Base-by-base conservation (phyloP, 1,140 invertebrate genomes). In the Medauroidea extradentata region DNA sequence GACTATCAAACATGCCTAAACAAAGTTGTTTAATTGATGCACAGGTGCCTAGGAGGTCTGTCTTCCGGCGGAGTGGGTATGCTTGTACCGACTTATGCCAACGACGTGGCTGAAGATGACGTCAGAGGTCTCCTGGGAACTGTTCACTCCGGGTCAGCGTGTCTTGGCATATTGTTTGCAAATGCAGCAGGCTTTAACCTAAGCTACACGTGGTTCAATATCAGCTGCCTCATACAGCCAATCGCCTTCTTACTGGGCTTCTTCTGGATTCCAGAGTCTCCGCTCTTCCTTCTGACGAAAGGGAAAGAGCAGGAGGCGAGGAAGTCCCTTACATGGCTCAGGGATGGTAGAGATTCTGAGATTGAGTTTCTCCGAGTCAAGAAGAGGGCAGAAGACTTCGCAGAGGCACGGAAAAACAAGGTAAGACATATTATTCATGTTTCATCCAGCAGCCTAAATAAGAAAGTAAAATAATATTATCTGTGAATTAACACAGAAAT, bases 201-300 rank as follows among this genome's bases (percentile, higher is more conserved):
- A 71, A 7, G 72, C 80, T 21, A 76, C 74, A 3, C 60, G 78
- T 14, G 79, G 79, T 13, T 79, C 80, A 27, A 58, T 79, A 14
- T 61, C 72, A 13, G 69, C 70, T 4, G 78, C 76, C 62, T 61
- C 66, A 4, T 51, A 74, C 1, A 78, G 55, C n/a, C 38, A 60
- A 14, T 56, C n/a, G 19, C 14, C 25, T 18, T 53, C 52, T 16
- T 29, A 21, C 5, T 13, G 34, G n/a, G 19, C 2, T 21, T 13
- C 29, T 34, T 34, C 29, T 34, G 29, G 29, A 34, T 34, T 11
- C 29, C 29, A 34, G 29, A 34, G 11, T 34, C 29, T 11, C 29
- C 29, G 4, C 29, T 34, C 29, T 34, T 34, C 29, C 29, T 34
- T 11, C 29, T 34, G 29, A 34, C 29, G 29, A 34, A 34, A 34